These are phyloP conservation scores for Aurelia aurita complex sp. Pacific DNA, from an alignment of 30 jellyfish, hydroid and myxozoan genomes.

Conservation along the genomic window DNA sequence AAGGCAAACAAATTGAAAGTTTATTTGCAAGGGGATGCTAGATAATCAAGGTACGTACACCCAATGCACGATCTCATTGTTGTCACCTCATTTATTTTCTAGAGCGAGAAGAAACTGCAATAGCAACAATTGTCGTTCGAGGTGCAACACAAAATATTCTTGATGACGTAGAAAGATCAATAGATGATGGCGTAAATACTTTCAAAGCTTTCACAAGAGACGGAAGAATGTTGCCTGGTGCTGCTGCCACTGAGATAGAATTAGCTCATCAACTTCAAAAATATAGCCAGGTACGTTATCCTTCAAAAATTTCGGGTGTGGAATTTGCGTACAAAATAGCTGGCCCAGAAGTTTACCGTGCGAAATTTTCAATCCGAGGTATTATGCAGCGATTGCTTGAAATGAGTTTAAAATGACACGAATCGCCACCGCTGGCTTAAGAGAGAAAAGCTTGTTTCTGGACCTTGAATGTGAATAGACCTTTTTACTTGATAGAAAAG, in stretches of 20 bases:
- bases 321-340: no score
- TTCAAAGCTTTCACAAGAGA: conserved; percentile 96
- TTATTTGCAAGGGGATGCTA: no score
- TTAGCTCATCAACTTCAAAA: conserved; percentile 75
- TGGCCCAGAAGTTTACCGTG: no score
- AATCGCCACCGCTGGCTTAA: no score
- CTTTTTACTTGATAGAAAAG: no score
- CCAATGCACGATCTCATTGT: neutral
- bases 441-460: no score
- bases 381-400: no score
- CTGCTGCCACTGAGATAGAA: conserved; percentile 98
- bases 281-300: conserved; percentile 81
- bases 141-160: conserved; percentile 93
- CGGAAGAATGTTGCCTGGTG: conserved; percentile 95
- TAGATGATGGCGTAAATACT: conserved; percentile 99
- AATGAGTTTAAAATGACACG: no score
- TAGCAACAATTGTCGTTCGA: conserved; percentile 90
- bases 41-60: neutral
- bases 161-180: conserved; percentile 98
- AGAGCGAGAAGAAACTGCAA: conserved; percentile 99
- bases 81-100: conserved; percentile 12
- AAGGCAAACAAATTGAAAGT: no score
- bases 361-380: no score
- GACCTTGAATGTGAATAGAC: no score
- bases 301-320: neutral